These are phyloP conservation scores for Tragelaphus buxtoni DNA, from an alignment of 2,113 vertebrate species.

Conservation along the genomic window DNA sequence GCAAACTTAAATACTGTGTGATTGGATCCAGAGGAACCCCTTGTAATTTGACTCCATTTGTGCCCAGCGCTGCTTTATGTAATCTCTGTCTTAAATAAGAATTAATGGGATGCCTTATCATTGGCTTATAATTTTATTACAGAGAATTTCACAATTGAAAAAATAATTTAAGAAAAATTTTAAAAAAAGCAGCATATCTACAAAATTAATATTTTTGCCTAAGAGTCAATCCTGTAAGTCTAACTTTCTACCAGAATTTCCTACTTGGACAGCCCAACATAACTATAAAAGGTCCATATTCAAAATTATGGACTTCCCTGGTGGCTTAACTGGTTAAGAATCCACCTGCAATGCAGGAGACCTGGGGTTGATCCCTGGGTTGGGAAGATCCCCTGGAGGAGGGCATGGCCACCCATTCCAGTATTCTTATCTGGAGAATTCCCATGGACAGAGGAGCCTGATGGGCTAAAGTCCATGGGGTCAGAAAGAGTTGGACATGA, in stretches of 20 bases:
- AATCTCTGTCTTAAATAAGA: neutral
- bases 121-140: neutral
- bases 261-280: neutral
- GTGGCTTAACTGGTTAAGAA: neutral
- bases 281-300: neutral
- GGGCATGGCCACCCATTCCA: neutral
- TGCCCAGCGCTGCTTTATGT: neutral
- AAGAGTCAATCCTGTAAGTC: neutral
- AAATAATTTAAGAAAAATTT: neutral
- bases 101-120: neutral
- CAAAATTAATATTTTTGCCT: neutral
- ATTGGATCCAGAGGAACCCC: neutral
- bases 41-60: neutral
- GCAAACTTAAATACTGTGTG: neutral
- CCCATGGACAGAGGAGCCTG: neutral
- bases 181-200: neutral
- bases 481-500: neutral
- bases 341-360: neutral
- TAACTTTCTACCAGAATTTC: neutral
- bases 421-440: neutral
- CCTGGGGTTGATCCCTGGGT: neutral
- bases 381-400: neutral
- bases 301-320: neutral
- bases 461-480: neutral
- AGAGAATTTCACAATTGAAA: neutral